Conservation (phyloP, 2,113 vertebrate species). For the Marmota monax region DNA sequence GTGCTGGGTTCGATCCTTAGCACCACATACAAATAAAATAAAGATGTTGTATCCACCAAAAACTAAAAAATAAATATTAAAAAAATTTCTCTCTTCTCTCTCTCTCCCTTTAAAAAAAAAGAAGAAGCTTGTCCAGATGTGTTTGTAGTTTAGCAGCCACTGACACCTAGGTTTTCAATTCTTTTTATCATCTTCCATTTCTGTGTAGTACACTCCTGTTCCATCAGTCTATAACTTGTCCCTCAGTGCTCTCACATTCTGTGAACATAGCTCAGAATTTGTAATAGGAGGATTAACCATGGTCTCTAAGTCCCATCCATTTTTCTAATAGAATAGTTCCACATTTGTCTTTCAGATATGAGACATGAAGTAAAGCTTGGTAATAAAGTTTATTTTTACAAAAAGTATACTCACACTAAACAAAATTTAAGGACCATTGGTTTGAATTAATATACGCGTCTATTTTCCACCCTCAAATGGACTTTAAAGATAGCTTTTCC, state of each 20-base stretch:
- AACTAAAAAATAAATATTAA: too few relatives aligned
- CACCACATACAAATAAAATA: too few relatives aligned
- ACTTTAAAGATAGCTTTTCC: neutral
- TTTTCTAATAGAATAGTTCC: neutral
- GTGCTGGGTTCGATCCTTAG: too few relatives aligned
- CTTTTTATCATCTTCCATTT: neutral
- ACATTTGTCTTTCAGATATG: neutral
- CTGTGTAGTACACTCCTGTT: neutral
- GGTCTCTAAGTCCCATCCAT: neutral
- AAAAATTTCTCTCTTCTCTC: too few relatives aligned
- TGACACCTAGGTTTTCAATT: neutral
- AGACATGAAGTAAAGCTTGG: too few relatives aligned
- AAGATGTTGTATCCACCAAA: too few relatives aligned
- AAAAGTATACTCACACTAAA: neutral
- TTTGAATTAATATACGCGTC: neutral
- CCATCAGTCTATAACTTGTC: neutral
- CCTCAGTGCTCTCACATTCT: neutral
- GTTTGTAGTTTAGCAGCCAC: neutral
- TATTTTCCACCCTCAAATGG: too few relatives aligned
- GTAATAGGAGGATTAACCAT: neutral
- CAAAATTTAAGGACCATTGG: neutral
- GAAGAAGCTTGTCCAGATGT: neutral
- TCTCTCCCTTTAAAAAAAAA: too few relatives aligned
- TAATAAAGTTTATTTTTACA: neutral
- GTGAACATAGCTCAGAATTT: neutral